These are phyloP conservation scores for Orchesella cincta DNA, from an alignment of 1,140 invertebrate species.

Conservation along the genomic window DNA sequence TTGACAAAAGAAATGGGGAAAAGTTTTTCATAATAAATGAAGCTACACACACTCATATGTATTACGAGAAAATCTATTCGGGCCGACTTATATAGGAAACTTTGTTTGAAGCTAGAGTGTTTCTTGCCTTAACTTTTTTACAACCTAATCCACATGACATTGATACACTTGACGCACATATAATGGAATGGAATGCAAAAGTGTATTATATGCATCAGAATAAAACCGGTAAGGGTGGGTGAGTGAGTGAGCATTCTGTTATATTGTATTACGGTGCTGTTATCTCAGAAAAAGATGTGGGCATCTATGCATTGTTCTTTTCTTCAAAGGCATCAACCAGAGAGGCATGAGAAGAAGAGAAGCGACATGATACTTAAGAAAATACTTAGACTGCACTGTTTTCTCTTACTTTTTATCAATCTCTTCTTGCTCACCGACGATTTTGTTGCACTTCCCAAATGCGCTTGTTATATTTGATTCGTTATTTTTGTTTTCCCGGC, in stretches of 20 bases:
- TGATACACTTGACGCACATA: conserved; percentile 17
- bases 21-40: conserved; percentile 49
- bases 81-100: background rate
- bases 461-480: conserved; percentile 20
- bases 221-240: background rate
- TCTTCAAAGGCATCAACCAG: background rate
- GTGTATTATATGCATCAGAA: background rate
- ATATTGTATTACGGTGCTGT: too few relatives aligned
- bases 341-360: background rate
- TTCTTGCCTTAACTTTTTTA: background rate
- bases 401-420: conserved; percentile 2
- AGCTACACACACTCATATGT: background rate
- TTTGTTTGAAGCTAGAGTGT: background rate
- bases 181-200: conserved; percentile 2
- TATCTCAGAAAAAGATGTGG: too few relatives aligned
- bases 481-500: conserved; percentile 23
- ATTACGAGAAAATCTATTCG: background rate
- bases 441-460: background rate
- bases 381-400: background rate
- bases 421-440: background rate
- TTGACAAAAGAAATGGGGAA: conserved; percentile 51
- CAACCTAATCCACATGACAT: background rate
- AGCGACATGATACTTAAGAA: background rate
- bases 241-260: too few relatives aligned
- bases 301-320: too few relatives aligned